Evolutionary conservation across 1,140 invertebrate genomes (phyloP).

Genomic region (Meloidogyne exigua): DNA sequence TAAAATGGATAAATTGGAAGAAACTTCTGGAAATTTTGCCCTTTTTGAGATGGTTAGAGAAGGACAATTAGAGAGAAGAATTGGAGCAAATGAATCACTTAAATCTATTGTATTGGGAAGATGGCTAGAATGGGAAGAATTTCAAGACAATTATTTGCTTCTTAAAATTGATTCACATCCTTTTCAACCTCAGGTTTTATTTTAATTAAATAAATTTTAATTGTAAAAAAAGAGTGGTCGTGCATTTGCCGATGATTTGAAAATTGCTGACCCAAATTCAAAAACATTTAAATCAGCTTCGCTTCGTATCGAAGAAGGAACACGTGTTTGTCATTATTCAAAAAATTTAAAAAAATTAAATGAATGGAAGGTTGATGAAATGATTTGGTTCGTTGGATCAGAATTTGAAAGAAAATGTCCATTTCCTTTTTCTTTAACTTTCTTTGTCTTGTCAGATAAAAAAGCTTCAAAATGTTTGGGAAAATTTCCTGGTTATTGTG

Average conservation of each 20-base stretch:
- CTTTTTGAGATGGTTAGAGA: slow-evolving; percentile 37
- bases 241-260: slow-evolving; percentile 55
- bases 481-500: slow-evolving; percentile 46
- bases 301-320: slow-evolving; percentile 49
- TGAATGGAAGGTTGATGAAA: slow-evolving; percentile 52
- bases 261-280: slow-evolving; percentile 54
- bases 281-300: slow-evolving; percentile 50
- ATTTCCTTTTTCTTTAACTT: slow-evolving; percentile 40
- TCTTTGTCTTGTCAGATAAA: slow-evolving; percentile 40
- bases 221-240: slow-evolving; percentile 41
- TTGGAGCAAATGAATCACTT: slow-evolving; percentile 40
- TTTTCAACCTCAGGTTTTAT: slow-evolving; percentile 33
- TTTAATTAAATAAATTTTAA: slow-evolving; percentile 7
- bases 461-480: slow-evolving; percentile 32
- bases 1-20: slow-evolving; percentile 22
- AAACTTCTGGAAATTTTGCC: slow-evolving; percentile 5
- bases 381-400: slow-evolving; percentile 52
- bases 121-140: slow-evolving; percentile 49
- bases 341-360: slow-evolving; percentile 41
- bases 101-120: slow-evolving; percentile 47
- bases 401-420: slow-evolving; percentile 44
- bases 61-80: slow-evolving; percentile 41
- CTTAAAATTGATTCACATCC: slow-evolving; percentile 40
- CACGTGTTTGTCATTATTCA: slow-evolving; percentile 43
- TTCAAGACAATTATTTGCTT: slow-evolving; percentile 36